Base-by-base conservation (phyloP, 2,113 vertebrate species). In the Rhinoderma darwinii region DNA sequence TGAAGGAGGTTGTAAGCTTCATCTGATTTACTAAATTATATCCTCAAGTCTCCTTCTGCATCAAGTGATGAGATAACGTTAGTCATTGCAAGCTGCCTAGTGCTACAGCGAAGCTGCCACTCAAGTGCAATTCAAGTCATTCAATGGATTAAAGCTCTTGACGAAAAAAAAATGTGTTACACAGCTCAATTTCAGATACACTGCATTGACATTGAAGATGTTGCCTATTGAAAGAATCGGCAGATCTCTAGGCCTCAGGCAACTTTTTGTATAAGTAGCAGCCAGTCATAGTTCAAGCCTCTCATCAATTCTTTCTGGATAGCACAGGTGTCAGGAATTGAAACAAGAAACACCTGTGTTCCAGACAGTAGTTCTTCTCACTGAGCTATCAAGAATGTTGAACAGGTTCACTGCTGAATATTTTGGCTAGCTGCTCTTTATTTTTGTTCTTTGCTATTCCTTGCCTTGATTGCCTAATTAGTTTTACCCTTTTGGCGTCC, bases 11-110 rank as follows among this genome's bases (percentile, higher is more conserved):
- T 9, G 20, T 59, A 80, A 80, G 10, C 32, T 37, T 79, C 76
- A 22, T 80, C 77, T 80, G 32, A 59, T 80, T 80, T 56, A 80
- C 32, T 59, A n/a, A 59, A 80, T 80, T 11, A 59, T 59, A 80
- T 18, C 51, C 51, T 80, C 51, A 80, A 80, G 77, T 59, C 51
- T 56, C 32, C 51, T 80, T 59, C 4, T 59, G 51, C 32, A 59
- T 80, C 32, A 59, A 80, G 51, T 39, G 50, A 39, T 39, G 77
- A 37, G 77, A 35, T 80, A 79, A 37, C 30, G 1, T 35, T 3
- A 59, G 77, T 80, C 77, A 39, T 22, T 80, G 35, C 51, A 59
- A 56, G 43, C 6, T 54, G 75, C 30, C 47, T 78, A 30, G 30
- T 27, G 4, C 75, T 78, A 9, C 18, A 25, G 47, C 35, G 59